These are phyloP conservation scores for Agrotis segetum DNA, from an alignment of 2,888 invertebrate genomes.

Conservation along the genomic window DNA sequence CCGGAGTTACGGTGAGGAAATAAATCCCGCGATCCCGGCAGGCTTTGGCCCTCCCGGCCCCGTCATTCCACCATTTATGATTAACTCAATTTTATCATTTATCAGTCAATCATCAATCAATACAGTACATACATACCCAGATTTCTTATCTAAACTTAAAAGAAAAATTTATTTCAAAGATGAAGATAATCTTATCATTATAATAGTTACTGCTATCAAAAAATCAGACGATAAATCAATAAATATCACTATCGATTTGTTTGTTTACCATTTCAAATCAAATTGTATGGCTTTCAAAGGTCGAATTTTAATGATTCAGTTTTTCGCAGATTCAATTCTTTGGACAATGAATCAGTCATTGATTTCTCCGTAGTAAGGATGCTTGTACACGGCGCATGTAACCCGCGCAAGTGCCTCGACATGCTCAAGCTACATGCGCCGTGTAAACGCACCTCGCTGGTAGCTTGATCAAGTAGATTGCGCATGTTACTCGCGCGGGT, in stretches of 20 bases:
- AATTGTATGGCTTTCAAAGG: background rate
- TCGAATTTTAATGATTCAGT: slow-evolving; percentile 1
- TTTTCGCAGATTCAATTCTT: background rate
- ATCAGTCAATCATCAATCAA: background rate
- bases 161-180: background rate
- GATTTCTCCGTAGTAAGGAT: background rate
- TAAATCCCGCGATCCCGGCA: too few relatives aligned
- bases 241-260: background rate
- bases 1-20: too few relatives aligned
- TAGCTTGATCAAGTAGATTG: too few relatives aligned
- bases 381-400: too few relatives aligned
- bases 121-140: background rate
- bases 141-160: slow-evolving; percentile 4
- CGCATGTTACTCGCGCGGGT: too few relatives aligned
- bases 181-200: background rate
- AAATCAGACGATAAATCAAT: background rate
- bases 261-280: slow-evolving; percentile 30
- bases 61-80: too few relatives aligned
- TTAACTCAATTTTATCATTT: background rate
- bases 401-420: too few relatives aligned
- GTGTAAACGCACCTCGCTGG: too few relatives aligned
- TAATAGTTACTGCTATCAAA: background rate
- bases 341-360: slow-evolving; percentile 3
- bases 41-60: too few relatives aligned
- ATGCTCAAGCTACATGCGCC: too few relatives aligned